Evolutionary conservation across 2,113 vertebrate genomes (phyloP).

Genomic region (Agapornis roseicollis): DNA sequence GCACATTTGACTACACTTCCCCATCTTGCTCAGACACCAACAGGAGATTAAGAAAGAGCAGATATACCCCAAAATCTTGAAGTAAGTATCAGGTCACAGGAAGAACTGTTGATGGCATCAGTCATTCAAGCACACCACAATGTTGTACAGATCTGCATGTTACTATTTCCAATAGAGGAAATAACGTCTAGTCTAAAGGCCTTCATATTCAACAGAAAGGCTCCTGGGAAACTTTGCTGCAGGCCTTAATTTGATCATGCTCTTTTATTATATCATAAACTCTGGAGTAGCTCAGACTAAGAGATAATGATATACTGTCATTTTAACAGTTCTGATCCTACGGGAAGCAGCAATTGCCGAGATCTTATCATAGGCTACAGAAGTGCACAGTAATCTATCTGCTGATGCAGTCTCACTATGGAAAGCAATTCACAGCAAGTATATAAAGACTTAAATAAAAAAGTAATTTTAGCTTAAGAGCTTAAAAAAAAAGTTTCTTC

Average conservation of each 20-base stretch:
- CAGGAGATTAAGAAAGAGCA: not conserved
- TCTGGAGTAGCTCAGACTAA: not conserved
- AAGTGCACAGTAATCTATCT: not conserved
- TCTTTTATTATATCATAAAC: not conserved
- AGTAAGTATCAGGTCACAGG: not conserved
- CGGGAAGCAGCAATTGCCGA: not conserved
- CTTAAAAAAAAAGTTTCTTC: not conserved
- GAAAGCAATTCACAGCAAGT: not conserved
- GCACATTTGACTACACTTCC: not conserved
- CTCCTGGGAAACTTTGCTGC: not conserved
- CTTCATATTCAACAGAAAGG: not conserved
- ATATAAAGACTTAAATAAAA: not conserved
- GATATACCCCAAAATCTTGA: not conserved
- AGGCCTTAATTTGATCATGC: not conserved
- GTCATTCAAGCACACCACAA: not conserved
- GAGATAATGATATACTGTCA: not conserved
- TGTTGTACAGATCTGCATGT: rapidly evolving
- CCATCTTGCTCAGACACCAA: not conserved
- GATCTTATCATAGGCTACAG: not conserved
- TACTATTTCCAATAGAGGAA: not conserved
- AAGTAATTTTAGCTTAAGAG: not conserved
- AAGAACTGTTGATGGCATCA: not conserved
- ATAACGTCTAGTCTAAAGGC: not conserved
- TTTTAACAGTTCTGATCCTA: conserved; percentile 5
- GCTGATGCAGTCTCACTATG: not conserved